Base-by-base conservation (phyloP, 2,888 invertebrate species). In the Vandiemenella viatica region DNA sequence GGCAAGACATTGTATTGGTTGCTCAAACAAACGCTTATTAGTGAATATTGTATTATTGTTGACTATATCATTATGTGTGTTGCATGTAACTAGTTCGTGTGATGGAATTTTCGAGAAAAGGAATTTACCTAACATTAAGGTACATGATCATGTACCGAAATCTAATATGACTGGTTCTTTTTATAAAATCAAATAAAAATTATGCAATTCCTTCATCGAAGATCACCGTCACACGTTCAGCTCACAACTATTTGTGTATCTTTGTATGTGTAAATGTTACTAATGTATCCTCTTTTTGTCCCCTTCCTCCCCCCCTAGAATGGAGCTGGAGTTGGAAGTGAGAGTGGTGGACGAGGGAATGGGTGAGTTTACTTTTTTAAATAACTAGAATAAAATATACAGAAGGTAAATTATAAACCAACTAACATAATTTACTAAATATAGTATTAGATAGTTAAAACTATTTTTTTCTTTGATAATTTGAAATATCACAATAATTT, bases 261-360 rank as follows among this genome's bases (percentile, higher is more conserved):
- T 32, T n/a, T 32, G 32, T 32, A 32, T n/a, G n/a, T n/a, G n/a
- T 32, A 46, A 50, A 46, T 43, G 1, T 48, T 48, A 45, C 41
- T 51, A 51, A 51, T 51, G 43, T 22, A 37, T 48, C 37, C 21
- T 47, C 38, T 43, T 51, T 74, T 75, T 77, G 75, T 69, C 77
- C 19, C 42, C 82, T 81, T 73, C 49, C n/a, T n/a, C n/a, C 46
- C 51, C 53, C 51, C 53, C 42, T 76, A 88, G 88, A 89, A 86
- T 79, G 87, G 87, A 57, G 79, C 81, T 58, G 83, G 81, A 49
- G 74, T 82, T 55, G 84, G 80, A 54, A 80, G 81, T 51, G 88
- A 88, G 58, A 77, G 83, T 57, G 79, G 79, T 45, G 80, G 85
- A 53, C 74, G 88, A 55, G 77, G 80, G 45, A 87, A 86, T 77